Evolutionary conservation across 2,888 invertebrate genomes (phyloP).

Genomic region (Drosophila borborema): DNA sequence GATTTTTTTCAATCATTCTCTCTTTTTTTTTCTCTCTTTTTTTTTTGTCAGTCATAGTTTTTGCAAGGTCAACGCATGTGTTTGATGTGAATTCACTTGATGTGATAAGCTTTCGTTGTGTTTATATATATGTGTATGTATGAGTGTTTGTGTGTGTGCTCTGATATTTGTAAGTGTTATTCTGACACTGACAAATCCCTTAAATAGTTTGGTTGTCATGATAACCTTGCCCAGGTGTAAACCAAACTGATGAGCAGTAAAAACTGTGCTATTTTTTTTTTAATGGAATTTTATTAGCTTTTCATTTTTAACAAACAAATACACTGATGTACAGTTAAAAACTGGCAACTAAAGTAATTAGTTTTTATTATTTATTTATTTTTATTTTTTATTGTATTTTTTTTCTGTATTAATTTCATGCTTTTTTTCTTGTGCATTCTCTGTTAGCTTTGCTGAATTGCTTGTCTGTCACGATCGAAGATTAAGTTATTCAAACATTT

Average conservation of each 20-base stretch:
- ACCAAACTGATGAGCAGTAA: not conserved
- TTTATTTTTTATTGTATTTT: not conserved
- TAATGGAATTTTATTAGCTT: not conserved
- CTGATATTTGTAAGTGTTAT: conserved; percentile 41
- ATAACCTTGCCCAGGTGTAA: conserved; percentile 4
- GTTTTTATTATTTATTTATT: not conserved
- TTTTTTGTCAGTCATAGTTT: not conserved
- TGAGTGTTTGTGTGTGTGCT: conserved; percentile 6
- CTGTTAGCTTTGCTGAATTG: not conserved
- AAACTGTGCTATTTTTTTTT: not conserved
- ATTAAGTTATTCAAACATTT: too few species aligned
- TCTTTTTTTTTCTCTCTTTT: not conserved
- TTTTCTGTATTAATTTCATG: not conserved
- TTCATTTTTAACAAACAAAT: not conserved
- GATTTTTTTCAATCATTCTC: not conserved
- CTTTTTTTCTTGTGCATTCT: not conserved
- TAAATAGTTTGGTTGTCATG: conserved; percentile 5
- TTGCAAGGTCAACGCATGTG: conserved; percentile 52
- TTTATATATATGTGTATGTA: not conserved
- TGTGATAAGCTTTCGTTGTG: conserved; percentile 48
- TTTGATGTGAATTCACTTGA: conserved; percentile 51
- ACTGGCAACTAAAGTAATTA: not conserved
- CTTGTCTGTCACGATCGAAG: not conserved
- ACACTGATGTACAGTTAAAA: not conserved
- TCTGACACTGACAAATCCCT: conserved; percentile 46